Base-by-base conservation (phyloP, 2,113 vertebrate species). In the Leiothrix lutea region DNA sequence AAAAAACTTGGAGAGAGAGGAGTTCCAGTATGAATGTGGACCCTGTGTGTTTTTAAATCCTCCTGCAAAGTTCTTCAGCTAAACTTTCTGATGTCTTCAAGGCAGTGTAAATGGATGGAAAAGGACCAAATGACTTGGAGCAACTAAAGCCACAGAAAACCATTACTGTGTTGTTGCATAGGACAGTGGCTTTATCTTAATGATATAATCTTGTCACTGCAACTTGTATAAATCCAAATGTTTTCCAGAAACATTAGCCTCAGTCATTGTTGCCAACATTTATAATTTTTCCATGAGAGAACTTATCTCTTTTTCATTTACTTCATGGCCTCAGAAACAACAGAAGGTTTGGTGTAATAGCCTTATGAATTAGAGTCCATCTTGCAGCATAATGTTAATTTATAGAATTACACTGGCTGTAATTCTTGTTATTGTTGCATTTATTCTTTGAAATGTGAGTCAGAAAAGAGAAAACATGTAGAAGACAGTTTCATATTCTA, bases 81-180 rank as follows among this genome's bases (percentile, higher is more conserved):
- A 58, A 71, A n/a, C 9, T 48, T 90, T 54, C 6, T 20, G 10
- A 42, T 36, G 2, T 74, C 12, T 61, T 72, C 15, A 25, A 51
- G 16, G 11, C 1, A 0, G 0, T 65, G 7, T 18, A 19, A 48
- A 25, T 8, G 5, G 8, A 54, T 14, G 5, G 40, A 67, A 85
- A 70, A 65, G 5, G 23, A 74, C 4, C 4, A 57, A 79, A 47
- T 2, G 7, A 5, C 6, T 75, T 79, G 38, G 40, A 56, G 7
- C 14, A 79, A 20, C 14, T 42, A 38, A 57, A 58, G 5, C 5
- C 6, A 23, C 6, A 44, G 21, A 48, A 58, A 35, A 58, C 22
- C 0, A 35, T 69, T 17, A 66, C 3, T 29, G 60, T 14, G 1
- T 9, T 71, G 48, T 22, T 62, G 31, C 62, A 50, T 7, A 67